phyloP scores from a whole-genome alignment of 2,888 invertebrate genomes.

The Ormyrus labotus region DNA sequence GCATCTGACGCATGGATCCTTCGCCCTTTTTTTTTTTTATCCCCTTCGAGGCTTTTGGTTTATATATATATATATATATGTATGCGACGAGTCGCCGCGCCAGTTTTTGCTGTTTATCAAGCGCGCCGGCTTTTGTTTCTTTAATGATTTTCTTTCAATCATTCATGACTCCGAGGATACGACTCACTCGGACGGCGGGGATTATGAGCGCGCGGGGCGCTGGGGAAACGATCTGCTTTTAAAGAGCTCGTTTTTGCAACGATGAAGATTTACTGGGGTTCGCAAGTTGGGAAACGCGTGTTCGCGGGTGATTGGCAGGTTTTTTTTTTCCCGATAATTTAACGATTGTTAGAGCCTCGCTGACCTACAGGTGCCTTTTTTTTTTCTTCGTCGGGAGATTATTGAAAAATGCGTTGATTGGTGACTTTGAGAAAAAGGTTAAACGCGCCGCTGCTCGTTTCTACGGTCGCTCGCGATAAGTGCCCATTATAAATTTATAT shows the following conservation, averaged over 20 bases:
- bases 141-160: slow-evolving; percentile 42
- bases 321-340: slow-evolving; percentile 13
- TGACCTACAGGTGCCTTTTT: too few relatives aligned
- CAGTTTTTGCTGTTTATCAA: not conserved
- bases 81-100: slow-evolving; percentile 5
- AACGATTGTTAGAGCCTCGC: slow-evolving; percentile 15
- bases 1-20: slow-evolving; percentile 10
- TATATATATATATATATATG: not conserved
- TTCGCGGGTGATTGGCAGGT: slow-evolving; percentile 2
- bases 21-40: slow-evolving; percentile 10
- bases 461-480: too few relatives aligned
- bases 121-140: slow-evolving; percentile 37
- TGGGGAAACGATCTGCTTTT: slow-evolving; percentile 25
- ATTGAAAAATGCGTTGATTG: too few relatives aligned
- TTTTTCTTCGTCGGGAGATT: too few relatives aligned
- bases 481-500: too few relatives aligned
- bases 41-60: not conserved
- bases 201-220: not conserved
- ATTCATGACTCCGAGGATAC: slow-evolving; percentile 16
- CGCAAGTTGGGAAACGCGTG: slow-evolving; percentile 13
- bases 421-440: too few relatives aligned
- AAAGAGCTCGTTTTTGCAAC: slow-evolving; percentile 5
- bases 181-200: not conserved
- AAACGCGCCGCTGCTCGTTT: too few relatives aligned
- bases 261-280: slow-evolving; percentile 9